Conservation (phyloP, 2,113 vertebrate species). For the Protomyctophum bolini region DNA sequence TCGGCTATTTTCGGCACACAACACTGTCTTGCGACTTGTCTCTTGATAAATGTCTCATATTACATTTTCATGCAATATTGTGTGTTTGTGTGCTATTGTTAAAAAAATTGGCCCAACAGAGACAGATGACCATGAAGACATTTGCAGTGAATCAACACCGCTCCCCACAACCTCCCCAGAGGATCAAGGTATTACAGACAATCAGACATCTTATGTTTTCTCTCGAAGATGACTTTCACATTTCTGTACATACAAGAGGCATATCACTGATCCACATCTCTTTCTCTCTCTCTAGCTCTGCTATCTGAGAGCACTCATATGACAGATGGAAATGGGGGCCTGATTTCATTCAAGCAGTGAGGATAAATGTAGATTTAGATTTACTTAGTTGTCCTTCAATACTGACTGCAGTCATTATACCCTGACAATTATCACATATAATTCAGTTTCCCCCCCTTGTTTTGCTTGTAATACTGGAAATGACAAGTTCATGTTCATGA, state of each 20-base stretch:
- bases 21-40: not conserved
- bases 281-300: slow-evolving; percentile 20
- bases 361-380: too few species aligned
- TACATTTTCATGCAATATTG: slow-evolving; percentile 5
- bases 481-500: too few species aligned
- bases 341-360: slow-evolving; percentile 65
- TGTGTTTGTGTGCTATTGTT: not conserved
- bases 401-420: too few species aligned
- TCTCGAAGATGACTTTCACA: not conserved
- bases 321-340: slow-evolving; percentile 35
- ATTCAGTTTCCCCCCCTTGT: too few species aligned
- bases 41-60: not conserved
- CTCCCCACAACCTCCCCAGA: slow-evolving; percentile 46
- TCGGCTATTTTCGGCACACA: too few species aligned
- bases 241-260: not conserved
- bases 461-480: too few species aligned
- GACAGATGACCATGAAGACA: slow-evolving; percentile 30
- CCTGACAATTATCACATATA: too few species aligned
- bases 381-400: too few species aligned
- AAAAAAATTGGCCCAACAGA: slow-evolving; percentile 30
- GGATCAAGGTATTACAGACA: slow-evolving; percentile 46
- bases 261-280: slow-evolving; percentile 1
- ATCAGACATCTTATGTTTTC: too few species aligned
- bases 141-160: slow-evolving; percentile 47
- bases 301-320: slow-evolving; percentile 4